Evolutionary conservation across 1,140 invertebrate genomes (phyloP).

Genomic region (Cydia fagiglandana): DNA sequence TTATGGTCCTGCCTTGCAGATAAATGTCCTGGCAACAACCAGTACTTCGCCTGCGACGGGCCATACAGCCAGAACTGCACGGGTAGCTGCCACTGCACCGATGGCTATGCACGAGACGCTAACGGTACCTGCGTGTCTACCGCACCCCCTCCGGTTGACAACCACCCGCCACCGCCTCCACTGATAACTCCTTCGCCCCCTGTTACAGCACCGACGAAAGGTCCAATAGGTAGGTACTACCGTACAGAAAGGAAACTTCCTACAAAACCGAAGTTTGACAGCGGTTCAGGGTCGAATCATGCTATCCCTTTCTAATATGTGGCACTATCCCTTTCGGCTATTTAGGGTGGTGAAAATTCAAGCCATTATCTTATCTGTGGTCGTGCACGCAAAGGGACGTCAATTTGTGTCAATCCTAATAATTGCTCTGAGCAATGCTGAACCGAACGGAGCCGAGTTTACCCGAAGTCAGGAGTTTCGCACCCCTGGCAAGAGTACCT

Average conservation of each 20-base stretch:
- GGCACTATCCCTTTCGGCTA: no score
- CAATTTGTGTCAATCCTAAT: neutral
- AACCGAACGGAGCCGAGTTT: neutral
- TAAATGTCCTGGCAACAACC: constrained; percentile 6
- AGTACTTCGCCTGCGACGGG: constrained; percentile 15
- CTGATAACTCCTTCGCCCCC: neutral
- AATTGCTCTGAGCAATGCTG: neutral
- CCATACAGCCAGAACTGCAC: neutral
- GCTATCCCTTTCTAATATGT: no score
- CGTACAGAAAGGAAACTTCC: no score
- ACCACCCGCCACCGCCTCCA: neutral
- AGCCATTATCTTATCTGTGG: no score
- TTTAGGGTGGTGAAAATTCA: no score
- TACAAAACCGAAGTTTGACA: no score
- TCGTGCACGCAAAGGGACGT: no score
- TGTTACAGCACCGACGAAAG: neutral
- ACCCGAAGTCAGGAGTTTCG: neutral
- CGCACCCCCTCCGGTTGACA: neutral
- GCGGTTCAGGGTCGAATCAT: no score
- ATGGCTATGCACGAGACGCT: neutral
- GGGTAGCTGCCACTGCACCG: neutral
- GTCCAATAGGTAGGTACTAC: no score
- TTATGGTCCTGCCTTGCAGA: neutral
- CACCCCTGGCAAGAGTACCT: neutral
- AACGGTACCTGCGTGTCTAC: constrained; percentile 8